A percentile compares a stretch with the other conserved stretches of the same genome.
These are phyloP conservation scores for Grapholita molesta DNA, from an alignment of 1,140 invertebrate genomes.

Conservation along the genomic window DNA sequence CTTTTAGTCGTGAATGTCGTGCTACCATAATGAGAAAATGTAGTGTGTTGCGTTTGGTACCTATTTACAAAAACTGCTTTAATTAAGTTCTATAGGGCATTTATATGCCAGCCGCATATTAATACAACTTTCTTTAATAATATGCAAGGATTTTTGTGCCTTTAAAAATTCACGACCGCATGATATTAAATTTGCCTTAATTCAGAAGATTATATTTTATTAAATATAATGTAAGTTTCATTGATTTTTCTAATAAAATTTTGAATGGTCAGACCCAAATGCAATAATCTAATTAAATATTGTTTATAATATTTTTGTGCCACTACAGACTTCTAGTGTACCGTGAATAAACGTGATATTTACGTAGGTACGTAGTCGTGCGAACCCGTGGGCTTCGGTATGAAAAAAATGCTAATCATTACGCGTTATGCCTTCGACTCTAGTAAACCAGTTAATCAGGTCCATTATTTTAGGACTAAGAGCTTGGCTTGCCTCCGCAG, in stretches of 20 bases:
- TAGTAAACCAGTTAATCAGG: constrained; percentile 30
- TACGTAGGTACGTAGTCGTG: no score
- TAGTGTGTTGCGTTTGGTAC: neutral
- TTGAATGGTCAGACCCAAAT: no score
- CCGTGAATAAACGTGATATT: no score
- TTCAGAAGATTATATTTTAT: no score
- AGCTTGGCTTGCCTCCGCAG: constrained; percentile 47
- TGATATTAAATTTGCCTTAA: no score
- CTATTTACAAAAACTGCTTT: constrained; percentile 4
- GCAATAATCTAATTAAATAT: no score
- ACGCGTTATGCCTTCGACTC: constrained; percentile 12
- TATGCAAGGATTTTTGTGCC: neutral
- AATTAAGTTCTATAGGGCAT: neutral
- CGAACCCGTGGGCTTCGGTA: no score
- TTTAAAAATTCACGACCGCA: no score
- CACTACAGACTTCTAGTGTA: no score
- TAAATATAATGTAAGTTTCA: no score
- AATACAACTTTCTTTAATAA: neutral
- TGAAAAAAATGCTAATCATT: neutral
- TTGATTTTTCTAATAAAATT: no score
- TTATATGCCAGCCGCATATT: neutral
- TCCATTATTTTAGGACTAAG: constrained; percentile 54
- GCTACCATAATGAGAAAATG: neutral
- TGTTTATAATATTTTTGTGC: no score
- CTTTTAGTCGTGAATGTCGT: constrained; percentile 1